Conservation (phyloP, 2,888 invertebrate genomes). For the Lamproptera curius region DNA sequence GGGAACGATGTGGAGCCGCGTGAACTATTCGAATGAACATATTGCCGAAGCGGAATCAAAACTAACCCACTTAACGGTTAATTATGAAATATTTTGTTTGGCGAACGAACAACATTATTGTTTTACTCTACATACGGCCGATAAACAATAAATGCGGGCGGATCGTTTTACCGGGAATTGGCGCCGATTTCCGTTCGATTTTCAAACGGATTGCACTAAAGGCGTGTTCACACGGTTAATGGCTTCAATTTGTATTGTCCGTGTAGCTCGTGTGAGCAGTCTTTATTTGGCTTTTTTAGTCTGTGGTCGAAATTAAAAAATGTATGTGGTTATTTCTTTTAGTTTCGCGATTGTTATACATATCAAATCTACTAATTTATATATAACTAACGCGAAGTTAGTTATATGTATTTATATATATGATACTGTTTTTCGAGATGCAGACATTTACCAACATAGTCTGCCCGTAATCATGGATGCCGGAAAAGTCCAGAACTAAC, state of each 20-base stretch:
- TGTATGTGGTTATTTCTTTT: no score
- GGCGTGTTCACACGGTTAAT: not conserved
- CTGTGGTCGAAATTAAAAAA: not conserved
- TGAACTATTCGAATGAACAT: constrained; percentile 10
- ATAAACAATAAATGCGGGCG: constrained; percentile 12
- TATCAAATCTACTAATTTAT: no score
- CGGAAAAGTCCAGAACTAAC: no score
- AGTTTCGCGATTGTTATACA: no score
- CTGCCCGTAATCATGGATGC: no score
- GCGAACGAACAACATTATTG: constrained; percentile 14
- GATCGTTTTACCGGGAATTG: constrained; percentile 11
- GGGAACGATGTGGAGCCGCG: constrained; percentile 4
- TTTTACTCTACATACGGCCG: constrained; percentile 18
- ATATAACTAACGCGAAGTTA: no score
- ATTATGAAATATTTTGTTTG: constrained; percentile 19
- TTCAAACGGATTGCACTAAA: constrained; percentile 6
- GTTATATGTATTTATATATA: no score
- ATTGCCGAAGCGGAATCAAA: constrained; percentile 8
- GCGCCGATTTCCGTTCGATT: constrained; percentile 9
- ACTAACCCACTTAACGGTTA: constrained; percentile 19
- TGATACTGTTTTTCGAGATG: no score
- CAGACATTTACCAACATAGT: no score
- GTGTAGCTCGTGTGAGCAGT: not conserved
- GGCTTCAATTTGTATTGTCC: not conserved
- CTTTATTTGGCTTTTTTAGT: not conserved